Conservation (phyloP, 2,888 invertebrate species). For the Oasisia sp. region DNA sequence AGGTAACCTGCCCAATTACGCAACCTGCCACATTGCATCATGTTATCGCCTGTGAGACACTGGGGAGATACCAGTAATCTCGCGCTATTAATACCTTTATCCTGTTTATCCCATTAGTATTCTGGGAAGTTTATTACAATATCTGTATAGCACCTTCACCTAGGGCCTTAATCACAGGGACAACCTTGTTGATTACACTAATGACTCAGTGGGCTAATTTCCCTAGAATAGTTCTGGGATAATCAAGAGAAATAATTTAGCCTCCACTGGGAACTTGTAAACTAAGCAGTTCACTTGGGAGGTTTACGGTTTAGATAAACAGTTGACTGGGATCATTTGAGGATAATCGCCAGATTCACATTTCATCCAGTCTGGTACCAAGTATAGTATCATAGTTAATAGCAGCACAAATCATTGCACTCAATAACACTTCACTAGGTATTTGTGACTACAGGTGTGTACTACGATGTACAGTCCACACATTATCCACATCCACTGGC, state of each 20-base stretch:
- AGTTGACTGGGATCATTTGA: background rate
- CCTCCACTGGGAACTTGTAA: background rate
- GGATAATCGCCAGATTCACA: background rate
- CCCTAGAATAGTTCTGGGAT: background rate
- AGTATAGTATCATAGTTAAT: background rate
- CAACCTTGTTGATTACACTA: background rate
- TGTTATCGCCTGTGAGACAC: background rate
- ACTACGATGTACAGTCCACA: background rate
- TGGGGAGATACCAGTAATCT: background rate
- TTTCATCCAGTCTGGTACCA: background rate
- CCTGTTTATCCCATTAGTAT: background rate
- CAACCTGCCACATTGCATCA: slow-evolving; percentile 1
- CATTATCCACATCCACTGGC: background rate
- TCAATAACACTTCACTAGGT: background rate
- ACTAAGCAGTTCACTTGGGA: background rate
- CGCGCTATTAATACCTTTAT: background rate
- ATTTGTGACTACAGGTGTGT: background rate
- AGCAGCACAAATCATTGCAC: background rate
- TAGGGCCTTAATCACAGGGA: background rate
- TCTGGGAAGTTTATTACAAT: background rate
- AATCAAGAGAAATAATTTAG: too few relatives aligned
- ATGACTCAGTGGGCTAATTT: background rate
- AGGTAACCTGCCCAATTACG: background rate
- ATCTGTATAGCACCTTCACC: background rate
- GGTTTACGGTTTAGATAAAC: slow-evolving; percentile 12